A percentile compares a stretch with the other conserved stretches of the same genome.
Evolutionary conservation across 2,113 vertebrate genomes (phyloP).

Genomic region (Alces alces): DNA sequence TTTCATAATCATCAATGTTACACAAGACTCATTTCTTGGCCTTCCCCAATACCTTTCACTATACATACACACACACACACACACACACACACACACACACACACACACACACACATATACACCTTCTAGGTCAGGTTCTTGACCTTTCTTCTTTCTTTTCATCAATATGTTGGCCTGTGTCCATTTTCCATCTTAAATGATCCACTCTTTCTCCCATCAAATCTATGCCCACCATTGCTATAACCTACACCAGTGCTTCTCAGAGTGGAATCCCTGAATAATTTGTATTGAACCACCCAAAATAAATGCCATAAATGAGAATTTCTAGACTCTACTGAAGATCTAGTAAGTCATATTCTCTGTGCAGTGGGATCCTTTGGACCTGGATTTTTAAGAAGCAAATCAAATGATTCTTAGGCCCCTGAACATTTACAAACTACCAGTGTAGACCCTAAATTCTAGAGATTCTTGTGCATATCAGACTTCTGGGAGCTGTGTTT

Average conservation of each 20-base stretch:
- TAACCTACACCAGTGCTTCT: not conserved
- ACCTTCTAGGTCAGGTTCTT: not conserved
- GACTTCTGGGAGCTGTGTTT: not conserved
- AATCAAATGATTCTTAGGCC: not conserved
- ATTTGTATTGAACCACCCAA: not conserved
- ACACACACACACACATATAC: not conserved
- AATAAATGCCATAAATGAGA: not conserved
- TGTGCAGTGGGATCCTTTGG: not conserved
- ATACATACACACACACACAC: not conserved
- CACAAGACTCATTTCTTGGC: not conserved
- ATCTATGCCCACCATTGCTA: not conserved
- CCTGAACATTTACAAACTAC: not conserved
- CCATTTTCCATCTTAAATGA: not conserved
- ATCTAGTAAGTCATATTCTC: not conserved
- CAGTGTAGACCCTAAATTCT: not conserved
- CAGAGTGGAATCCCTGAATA: not conserved
- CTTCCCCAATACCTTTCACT: not conserved
- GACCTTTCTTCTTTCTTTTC: not conserved
- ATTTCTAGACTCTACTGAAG: not conserved
- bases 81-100: not conserved
- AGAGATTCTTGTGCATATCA: not conserved
- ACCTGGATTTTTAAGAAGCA: not conserved
- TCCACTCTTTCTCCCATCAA: not conserved
- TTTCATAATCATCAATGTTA: not conserved
- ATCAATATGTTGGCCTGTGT: not conserved